phyloP scores from a whole-genome alignment of 53 echinoderm and acorn worm genomes.

The Apostichopus leukothele region DNA sequence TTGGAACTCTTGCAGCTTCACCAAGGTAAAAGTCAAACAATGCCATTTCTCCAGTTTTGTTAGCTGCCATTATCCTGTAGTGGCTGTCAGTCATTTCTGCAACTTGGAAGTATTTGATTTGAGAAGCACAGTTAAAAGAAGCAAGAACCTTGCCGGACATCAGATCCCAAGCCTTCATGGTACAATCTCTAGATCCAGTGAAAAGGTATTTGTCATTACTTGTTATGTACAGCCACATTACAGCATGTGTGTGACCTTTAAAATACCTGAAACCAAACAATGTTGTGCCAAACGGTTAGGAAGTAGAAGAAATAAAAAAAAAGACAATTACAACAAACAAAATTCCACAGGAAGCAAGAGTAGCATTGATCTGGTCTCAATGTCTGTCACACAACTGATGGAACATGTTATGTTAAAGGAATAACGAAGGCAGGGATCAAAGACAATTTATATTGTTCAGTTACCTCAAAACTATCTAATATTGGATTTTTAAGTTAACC shows the following conservation, averaged over 20 bases:
- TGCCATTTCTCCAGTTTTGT: slow-evolving; percentile 71
- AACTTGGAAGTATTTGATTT: slow-evolving; percentile 70
- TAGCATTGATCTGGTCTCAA: no score
- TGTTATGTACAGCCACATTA: slow-evolving; percentile 69
- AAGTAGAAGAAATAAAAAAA: background rate
- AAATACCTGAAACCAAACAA: slow-evolving; percentile 51
- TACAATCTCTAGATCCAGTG: slow-evolving; percentile 85
- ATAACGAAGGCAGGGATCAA: no score
- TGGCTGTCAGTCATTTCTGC: slow-evolving; percentile 55
- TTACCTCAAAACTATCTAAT: no score
- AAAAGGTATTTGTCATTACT: slow-evolving; percentile 74
- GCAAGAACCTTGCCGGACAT: slow-evolving; percentile 52
- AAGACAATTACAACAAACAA: background rate
- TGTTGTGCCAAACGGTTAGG: no score
- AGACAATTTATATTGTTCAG: no score
- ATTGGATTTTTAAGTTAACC: no score
- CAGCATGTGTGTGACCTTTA: slow-evolving; percentile 80
- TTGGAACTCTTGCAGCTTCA: background rate
- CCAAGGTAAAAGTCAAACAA: slow-evolving; percentile 60
- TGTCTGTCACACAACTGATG: no score
- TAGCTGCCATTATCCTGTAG: slow-evolving; percentile 64
- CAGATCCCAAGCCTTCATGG: slow-evolving; percentile 82
- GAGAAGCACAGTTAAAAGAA: slow-evolving; percentile 87
- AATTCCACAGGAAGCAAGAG: no score
- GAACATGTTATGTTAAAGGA: no score